Evolutionary conservation across 1,140 invertebrate species (phyloP), one percentile per base, ranked within the genome.

Genomic region (Drosophila arawakana): DNA sequence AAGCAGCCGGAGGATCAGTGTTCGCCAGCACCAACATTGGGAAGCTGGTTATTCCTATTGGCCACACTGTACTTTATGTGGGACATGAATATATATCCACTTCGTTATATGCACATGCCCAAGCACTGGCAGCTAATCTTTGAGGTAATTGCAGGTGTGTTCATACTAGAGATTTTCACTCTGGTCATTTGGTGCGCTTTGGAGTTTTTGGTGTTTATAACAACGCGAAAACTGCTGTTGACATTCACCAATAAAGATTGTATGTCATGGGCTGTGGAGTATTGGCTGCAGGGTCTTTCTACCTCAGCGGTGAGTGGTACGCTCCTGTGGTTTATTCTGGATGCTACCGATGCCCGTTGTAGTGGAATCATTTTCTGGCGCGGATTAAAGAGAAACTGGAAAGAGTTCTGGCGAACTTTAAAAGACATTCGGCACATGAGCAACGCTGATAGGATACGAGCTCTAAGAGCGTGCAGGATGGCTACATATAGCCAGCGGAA

Each of bases 151-250:
- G 74, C 61, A 0, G 35, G 60, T 21, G 4, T 78, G 13, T 71
- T 88, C 9, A 2, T 88, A 9, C 35, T 44, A 2, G 84, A 88
- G 34, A 9, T 88, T 9, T 66, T 58, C 1, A 43, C 65, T 0
- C n/a, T 88, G 1, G 18, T 89, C 8, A 57, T 88, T 11, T 88
- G 84, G 84, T 89, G 84, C 13, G n/a, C 39, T 0, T 0, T 88
- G 1, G 84, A 88, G 25, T 65, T 66, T 3, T 21, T 71, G 0
- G 7, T 88, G 6, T 84, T 35, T 30, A 10, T 50, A n/a, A 11
- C 78, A 6, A 66, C 43, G 7, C 35, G 68, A 0, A 13, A 37
- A 3, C 0, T 78, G 0, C 35, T 88, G 0, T 13, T 11, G 3
- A 3, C 11, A 0, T 0, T 70, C 18, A 18, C 10, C 0, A 8